phyloP scores from a whole-genome alignment of 64 coral and sea anemone genomes.

The Dendronephthya gigantea region DNA sequence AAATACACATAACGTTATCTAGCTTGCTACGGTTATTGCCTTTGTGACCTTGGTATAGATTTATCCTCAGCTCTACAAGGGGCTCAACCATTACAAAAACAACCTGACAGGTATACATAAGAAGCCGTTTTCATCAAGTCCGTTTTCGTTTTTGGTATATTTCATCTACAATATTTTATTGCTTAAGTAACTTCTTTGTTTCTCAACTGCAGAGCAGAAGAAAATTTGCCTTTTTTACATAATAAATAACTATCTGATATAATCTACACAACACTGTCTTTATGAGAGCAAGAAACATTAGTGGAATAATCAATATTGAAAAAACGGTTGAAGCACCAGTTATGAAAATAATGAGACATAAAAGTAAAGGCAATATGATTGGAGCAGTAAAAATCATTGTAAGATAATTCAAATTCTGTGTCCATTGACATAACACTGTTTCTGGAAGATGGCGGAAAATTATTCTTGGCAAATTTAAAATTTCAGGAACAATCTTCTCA shows the following conservation, averaged over 20 bases:
- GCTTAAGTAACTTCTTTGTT: not conserved
- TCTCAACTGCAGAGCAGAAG: not conserved
- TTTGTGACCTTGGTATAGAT: no score
- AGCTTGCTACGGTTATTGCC: no score
- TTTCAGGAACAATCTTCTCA: not conserved
- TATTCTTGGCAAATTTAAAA: not conserved
- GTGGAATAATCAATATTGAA: not conserved
- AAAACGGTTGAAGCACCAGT: not conserved
- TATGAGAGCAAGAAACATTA: not conserved
- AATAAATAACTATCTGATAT: not conserved
- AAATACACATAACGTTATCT: no score
- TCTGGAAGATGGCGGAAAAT: not conserved
- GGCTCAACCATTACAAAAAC: not conserved
- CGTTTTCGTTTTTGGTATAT: no score
- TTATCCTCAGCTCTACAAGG: no score
- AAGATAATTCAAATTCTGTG: not conserved
- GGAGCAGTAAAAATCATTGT: not conserved
- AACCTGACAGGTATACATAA: not conserved
- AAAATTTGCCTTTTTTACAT: not conserved
- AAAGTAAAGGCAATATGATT: not conserved
- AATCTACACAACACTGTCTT: not conserved
- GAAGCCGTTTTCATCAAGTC: not conserved
- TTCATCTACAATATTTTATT: not conserved
- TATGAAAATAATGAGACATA: not conserved
- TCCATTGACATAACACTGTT: not conserved